Evolutionary conservation across 2,888 invertebrate genomes (phyloP).

Genomic region (Cistogaster globosa): DNA sequence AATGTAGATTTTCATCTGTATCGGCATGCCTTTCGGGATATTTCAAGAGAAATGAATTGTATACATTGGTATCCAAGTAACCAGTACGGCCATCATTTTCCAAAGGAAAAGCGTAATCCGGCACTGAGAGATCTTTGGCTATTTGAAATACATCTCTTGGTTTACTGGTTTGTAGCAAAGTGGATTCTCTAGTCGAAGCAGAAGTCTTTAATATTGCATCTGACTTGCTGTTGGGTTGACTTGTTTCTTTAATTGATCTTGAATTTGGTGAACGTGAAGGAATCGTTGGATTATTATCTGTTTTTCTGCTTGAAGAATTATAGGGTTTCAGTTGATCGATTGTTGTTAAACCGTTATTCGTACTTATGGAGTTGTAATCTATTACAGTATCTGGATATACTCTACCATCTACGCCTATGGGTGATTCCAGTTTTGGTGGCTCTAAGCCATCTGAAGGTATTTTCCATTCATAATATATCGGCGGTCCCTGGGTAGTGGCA

Average conservation of each 20-base stretch:
- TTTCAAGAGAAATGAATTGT: conserved; percentile 86
- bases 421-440: conserved; percentile 84
- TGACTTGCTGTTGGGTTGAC: conserved; percentile 64
- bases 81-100: conserved; percentile 85
- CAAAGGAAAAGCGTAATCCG: conserved; percentile 86
- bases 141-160: conserved; percentile 83
- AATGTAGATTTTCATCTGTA: conserved; percentile 75
- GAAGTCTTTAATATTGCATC: conserved; percentile 44
- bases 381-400: conserved; percentile 77
- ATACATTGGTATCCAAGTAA: conserved; percentile 84
- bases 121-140: conserved; percentile 85
- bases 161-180: conserved; percentile 11
- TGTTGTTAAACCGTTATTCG: conserved; percentile 73
- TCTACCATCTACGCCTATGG: conserved; percentile 82
- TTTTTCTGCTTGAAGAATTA: not conserved
- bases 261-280: conserved; percentile 75
- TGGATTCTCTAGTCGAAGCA: conserved; percentile 77
- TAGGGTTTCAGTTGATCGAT: conserved; percentile 63
- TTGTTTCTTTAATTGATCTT: conserved; percentile 78
- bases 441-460: conserved; percentile 85
- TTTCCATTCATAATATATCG: conserved; percentile 87
- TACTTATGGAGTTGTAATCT: conserved; percentile 76
- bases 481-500: conserved; percentile 85
- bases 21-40: conserved; percentile 83
- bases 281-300: conserved; percentile 18